Conservation (phyloP, 2,888 invertebrate genomes). For the Liposcelis brunnea region DNA sequence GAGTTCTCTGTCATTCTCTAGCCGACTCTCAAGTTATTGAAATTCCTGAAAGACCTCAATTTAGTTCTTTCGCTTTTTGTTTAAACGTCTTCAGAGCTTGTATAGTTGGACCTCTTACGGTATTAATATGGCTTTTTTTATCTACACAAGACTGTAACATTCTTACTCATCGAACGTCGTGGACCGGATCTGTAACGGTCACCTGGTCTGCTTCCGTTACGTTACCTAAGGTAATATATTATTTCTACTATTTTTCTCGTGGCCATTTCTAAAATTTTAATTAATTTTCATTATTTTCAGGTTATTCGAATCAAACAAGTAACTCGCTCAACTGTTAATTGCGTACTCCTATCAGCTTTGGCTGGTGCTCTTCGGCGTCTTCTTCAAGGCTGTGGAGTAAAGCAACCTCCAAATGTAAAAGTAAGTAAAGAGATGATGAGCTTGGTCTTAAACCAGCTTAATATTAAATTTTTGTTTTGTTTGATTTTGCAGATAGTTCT, state of each 20-base stretch:
- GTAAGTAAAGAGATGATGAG: conserved; percentile 22
- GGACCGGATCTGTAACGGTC: conserved; percentile 16
- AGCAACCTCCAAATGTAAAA: conserved; percentile 31
- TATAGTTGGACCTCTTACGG: conserved; percentile 30
- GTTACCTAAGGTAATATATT: conserved; percentile 23
- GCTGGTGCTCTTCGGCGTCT: conserved; percentile 31
- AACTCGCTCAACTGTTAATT: conserved; percentile 33
- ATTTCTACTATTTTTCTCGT: conserved; percentile 3
- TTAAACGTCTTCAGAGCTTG: conserved; percentile 29
- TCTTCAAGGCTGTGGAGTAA: conserved; percentile 30
- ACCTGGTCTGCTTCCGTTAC: conserved; percentile 32
- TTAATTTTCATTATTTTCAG: conserved; percentile 11
- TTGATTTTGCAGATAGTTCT: conserved; percentile 47
- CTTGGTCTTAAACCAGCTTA: too few relatives aligned
- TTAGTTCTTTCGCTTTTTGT: conserved; percentile 25
- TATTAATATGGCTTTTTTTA: conserved; percentile 29
- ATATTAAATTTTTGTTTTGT: conserved; percentile 20
- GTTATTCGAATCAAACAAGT: conserved; percentile 32
- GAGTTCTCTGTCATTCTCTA: conserved; percentile 25
- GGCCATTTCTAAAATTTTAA: neutral
- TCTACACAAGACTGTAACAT: conserved; percentile 28
- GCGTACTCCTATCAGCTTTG: conserved; percentile 33
- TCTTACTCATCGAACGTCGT: conserved; percentile 20
- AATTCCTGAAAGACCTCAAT: conserved; percentile 24
- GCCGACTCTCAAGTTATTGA: conserved; percentile 22